Percentiles rank a stretch among this genome's conserved stretches.
phyloP scores from a whole-genome alignment of 2,113 vertebrate species.

The Cinclus mexicanus region DNA sequence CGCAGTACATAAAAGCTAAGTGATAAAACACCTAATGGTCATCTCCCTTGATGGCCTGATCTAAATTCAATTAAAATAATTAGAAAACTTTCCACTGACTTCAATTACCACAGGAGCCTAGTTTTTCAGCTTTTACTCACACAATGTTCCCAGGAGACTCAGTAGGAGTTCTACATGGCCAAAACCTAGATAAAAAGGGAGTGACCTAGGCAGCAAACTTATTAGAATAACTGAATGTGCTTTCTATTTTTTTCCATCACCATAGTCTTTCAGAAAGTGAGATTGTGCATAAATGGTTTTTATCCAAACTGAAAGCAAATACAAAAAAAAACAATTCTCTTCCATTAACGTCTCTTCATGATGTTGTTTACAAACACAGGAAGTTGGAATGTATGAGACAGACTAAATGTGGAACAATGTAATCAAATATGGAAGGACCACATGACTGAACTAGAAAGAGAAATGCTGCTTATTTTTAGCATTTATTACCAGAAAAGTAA shows the following conservation, averaged over 20 bases:
- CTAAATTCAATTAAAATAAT: not conserved
- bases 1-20: not conserved
- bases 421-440: not conserved
- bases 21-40: not conserved
- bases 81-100: not conserved
- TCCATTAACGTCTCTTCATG: not conserved
- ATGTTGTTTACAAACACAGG: not conserved
- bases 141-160: not conserved
- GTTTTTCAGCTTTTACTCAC: not conserved
- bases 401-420: not conserved
- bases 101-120: not conserved
- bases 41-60: not conserved
- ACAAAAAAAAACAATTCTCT: not conserved
- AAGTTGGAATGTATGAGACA: not conserved
- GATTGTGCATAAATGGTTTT: not conserved
- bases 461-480: not conserved
- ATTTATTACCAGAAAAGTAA: not conserved
- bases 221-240: not conserved
- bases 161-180: not conserved
- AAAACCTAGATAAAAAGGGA: not conserved
- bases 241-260: not conserved
- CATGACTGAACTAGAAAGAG: not conserved
- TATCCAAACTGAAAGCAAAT: not conserved
- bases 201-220: not conserved
- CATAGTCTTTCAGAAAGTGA: not conserved